Evolutionary conservation across 2,113 vertebrate species (phyloP).

Genomic region (Kobus ellipsiprymnus): DNA sequence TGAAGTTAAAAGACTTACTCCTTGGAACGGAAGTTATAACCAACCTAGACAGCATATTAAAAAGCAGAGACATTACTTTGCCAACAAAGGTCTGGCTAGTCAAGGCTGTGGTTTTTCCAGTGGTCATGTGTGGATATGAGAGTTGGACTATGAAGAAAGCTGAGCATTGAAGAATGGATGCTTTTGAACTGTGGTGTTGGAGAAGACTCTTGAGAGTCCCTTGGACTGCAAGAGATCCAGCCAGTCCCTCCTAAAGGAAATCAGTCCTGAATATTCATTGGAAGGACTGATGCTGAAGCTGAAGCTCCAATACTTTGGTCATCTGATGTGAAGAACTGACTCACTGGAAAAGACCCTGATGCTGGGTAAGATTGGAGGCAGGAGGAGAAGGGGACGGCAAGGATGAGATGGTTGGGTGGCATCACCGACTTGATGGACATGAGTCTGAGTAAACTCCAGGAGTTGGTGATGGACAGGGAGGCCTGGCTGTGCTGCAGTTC

Average conservation of each 20-base stretch:
- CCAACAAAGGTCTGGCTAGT: not conserved
- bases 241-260: not conserved
- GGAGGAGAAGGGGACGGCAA: not conserved
- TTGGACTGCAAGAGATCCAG: not conserved
- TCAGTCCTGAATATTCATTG: not conserved
- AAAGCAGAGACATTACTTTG: not conserved
- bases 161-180: rapidly evolving
- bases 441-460: not conserved
- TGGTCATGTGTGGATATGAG: not conserved
- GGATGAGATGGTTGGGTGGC: not conserved
- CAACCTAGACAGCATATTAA: not conserved
- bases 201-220: not conserved
- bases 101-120: not conserved
- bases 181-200: not conserved
- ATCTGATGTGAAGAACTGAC: rapidly evolving
- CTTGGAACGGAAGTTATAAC: not conserved
- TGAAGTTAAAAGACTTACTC: not conserved
- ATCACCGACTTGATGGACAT: not conserved
- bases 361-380: not conserved
- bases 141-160: not conserved
- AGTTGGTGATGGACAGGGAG: not conserved
- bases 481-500: not conserved
- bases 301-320: not conserved
- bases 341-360: not conserved
- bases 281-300: not conserved